Percentiles rank a stretch among this genome's conserved stretches.
These are phyloP conservation scores for Trachemys scripta DNA, from an alignment of 2,113 vertebrate species.

Conservation along the genomic window DNA sequence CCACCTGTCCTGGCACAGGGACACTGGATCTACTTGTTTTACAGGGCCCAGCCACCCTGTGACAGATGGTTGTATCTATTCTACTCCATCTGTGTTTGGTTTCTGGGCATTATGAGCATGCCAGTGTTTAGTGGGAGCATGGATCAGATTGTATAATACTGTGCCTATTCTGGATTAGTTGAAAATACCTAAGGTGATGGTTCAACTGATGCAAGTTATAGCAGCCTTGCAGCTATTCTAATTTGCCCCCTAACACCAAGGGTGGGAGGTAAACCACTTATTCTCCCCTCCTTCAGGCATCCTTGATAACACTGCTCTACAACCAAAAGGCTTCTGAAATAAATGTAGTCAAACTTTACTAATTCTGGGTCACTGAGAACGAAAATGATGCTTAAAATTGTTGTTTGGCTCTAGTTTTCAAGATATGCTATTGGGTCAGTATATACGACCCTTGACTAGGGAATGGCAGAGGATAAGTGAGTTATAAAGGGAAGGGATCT, in stretches of 20 bases:
- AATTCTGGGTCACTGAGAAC: too few relatives aligned
- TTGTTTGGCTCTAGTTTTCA: too few relatives aligned
- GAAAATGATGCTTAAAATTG: too few relatives aligned
- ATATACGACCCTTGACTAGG: too few relatives aligned
- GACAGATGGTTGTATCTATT: neutral
- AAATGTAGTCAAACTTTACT: too few relatives aligned
- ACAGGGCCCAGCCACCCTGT: neutral
- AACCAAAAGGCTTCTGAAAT: too few relatives aligned
- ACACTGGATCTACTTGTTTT: neutral
- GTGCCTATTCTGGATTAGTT: neutral
- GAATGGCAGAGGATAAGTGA: too few relatives aligned
- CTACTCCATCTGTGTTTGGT: neutral
- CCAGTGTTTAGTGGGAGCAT: neutral
- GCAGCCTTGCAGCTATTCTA: neutral
- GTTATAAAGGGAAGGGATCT: too few relatives aligned
- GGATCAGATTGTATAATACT: neutral
- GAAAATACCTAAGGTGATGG: neutral
- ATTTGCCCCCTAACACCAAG: neutral
- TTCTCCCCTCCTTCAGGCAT: neutral
- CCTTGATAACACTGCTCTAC: neutral
- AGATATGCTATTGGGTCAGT: too few relatives aligned
- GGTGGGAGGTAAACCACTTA: neutral
- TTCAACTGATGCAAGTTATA: neutral
- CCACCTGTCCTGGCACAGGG: neutral
- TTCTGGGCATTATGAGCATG: neutral